Percentiles rank a stretch among this genome's conserved stretches.
Evolutionary conservation across 2,888 invertebrate genomes (phyloP).

Genomic region (Mythimna albipuncta): DNA sequence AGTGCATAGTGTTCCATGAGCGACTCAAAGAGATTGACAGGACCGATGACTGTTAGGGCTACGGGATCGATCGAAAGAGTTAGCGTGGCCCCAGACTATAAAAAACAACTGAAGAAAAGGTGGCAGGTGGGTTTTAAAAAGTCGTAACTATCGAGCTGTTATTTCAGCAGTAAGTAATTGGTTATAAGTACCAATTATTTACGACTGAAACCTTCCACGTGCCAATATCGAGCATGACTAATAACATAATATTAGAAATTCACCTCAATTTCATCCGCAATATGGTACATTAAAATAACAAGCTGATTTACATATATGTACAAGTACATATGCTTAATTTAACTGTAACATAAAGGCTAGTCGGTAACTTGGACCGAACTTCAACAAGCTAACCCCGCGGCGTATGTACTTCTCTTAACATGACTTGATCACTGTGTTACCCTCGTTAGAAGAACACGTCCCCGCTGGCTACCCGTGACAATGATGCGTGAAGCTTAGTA

Average conservation of each 20-base stretch:
- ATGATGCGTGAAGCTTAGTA: conserved; percentile 45
- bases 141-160: not conserved
- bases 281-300: not conserved
- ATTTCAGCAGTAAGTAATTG: not conserved
- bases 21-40: too few species aligned
- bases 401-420: conserved; percentile 18
- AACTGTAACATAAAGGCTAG: conserved; percentile 26
- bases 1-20: too few species aligned
- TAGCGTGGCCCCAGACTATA: too few species aligned
- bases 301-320: not conserved
- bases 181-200: not conserved
- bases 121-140: too few species aligned
- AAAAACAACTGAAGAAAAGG: too few species aligned
- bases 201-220: too few species aligned
- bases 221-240: not conserved
- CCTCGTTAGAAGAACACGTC: conserved; percentile 42
- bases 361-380: conserved; percentile 19
- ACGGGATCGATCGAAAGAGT: too few species aligned
- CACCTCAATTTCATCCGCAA: not conserved
- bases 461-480: conserved; percentile 39
- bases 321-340: conserved; percentile 16
- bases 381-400: conserved; percentile 25
- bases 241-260: not conserved
- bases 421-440: conserved; percentile 24
- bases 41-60: too few species aligned